Base-by-base conservation (phyloP, 1,140 invertebrate genomes). In the Psix sp. region DNA sequence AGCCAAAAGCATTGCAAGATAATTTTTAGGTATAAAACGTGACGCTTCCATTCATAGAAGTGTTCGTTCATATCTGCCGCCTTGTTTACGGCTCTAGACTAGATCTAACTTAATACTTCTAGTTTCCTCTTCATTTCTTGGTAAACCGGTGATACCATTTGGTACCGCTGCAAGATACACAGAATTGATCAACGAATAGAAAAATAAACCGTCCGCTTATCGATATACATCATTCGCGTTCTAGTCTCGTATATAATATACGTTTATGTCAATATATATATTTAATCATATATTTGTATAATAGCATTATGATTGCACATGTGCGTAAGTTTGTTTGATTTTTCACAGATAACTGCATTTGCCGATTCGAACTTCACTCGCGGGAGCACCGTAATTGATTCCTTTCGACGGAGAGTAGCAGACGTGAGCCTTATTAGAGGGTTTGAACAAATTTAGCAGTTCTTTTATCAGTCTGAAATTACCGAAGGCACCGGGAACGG, bases 61-160 rank as follows among this genome's bases (percentile, higher is more conserved):
- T n/a, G n/a, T n/a, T n/a, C n/a, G n/a, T n/a, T n/a, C n/a, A n/a
- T n/a, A n/a, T n/a, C n/a, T n/a, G n/a, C n/a, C n/a, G n/a, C n/a
- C n/a, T n/a, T n/a, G n/a, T n/a, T n/a, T n/a, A n/a, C 17, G 35
- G 15, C 16, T 49, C 45, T 62, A 43, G 60, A 65, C 49, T 65
- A 65, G 49, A 54, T 65, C 33, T 54, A 48, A 39, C 49, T 45
- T 65, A 54, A 65, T 65, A 54, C 60, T 54, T 65, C 40, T 65
- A 52, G 48, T 51, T 65, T 43, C 36, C 42, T 43, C 4, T 42
- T 15, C 6, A 11, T 57, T 35, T 39, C 42, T 59, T 26, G 15
- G 15, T 21, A 51, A 52, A 13, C 5, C 5, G 13, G 33, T 35
- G 33, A 35, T 5, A 10, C 10, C 10, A 11, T 13, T 11, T 11